These are phyloP conservation scores for Oscheius sp. DNA, from an alignment of 2,888 invertebrate genomes.

Conservation along the genomic window DNA sequence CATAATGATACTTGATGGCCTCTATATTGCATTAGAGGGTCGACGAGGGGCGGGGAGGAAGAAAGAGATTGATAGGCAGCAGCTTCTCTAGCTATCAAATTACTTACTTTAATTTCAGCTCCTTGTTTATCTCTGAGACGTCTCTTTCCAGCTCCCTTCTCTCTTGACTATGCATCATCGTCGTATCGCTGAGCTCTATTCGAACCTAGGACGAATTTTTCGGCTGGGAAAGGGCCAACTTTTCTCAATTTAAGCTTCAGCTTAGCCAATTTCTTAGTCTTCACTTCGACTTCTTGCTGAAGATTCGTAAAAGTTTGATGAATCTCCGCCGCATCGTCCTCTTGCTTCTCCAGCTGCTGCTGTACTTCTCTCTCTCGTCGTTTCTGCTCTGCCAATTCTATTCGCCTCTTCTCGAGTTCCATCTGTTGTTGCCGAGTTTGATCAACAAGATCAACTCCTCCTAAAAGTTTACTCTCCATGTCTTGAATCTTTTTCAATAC, in stretches of 20 bases:
- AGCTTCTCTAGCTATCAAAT: not conserved
- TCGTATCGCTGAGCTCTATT: conserved; percentile 83
- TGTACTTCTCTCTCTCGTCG: conserved; percentile 86
- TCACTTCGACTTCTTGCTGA: conserved; percentile 95
- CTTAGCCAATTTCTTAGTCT: conserved; percentile 90
- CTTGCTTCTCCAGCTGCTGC: conserved; percentile 89
- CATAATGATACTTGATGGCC: conserved; percentile 29
- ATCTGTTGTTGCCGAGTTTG: conserved; percentile 92
- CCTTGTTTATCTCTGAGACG: conserved; percentile 87
- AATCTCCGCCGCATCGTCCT: conserved; percentile 88
- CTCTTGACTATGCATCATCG: conserved; percentile 88
- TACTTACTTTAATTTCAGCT: conserved; percentile 84
- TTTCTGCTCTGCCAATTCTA: conserved; percentile 89
- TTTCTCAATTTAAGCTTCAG: conserved; percentile 80
- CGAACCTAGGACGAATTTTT: conserved; percentile 71
- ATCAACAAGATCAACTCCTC: conserved; percentile 91
- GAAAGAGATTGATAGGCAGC: not conserved
- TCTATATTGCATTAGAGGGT: conserved; percentile 22
- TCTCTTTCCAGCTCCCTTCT: conserved; percentile 89
- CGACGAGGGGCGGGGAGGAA: not conserved
- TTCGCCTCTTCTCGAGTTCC: conserved; percentile 83
- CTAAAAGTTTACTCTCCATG: conserved; percentile 91
- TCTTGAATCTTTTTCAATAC: conserved; percentile 72
- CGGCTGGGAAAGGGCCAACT: conserved; percentile 11
- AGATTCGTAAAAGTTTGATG: conserved; percentile 88